Conservation (phyloP, 2,888 invertebrate genomes). For the Microctonus brassicae region DNA sequence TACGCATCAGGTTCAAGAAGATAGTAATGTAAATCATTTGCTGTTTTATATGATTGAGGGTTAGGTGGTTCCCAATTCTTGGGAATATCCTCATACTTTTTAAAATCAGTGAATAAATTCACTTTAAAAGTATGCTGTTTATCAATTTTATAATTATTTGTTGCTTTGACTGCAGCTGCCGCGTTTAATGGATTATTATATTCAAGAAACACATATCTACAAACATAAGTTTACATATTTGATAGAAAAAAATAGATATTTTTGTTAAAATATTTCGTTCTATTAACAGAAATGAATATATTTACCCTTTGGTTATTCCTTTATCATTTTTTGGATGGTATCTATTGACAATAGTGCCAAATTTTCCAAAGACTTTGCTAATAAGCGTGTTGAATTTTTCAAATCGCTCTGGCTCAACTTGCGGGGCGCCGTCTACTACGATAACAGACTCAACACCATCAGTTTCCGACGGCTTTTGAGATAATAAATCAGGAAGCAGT, state of each 20-base stretch:
- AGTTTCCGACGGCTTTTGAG: constrained; percentile 91
- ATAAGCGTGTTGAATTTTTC: constrained; percentile 94
- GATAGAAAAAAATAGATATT: no score
- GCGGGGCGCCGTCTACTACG: constrained; percentile 96
- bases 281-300: constrained; percentile 18
- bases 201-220: constrained; percentile 90
- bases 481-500: constrained; percentile 90
- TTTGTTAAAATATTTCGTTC: no score
- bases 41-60: constrained; percentile 90
- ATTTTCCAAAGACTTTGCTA: constrained; percentile 90
- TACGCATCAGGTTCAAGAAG: constrained; percentile 94
- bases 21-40: constrained; percentile 93
- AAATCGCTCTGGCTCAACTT: constrained; percentile 91
- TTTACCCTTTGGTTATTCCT: constrained; percentile 86
- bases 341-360: constrained; percentile 89
- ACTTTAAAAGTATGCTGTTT: constrained; percentile 95
- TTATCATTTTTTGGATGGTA: constrained; percentile 88
- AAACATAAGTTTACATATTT: constrained; percentile 27
- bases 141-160: constrained; percentile 95
- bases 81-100: constrained; percentile 91
- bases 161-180: constrained; percentile 87
- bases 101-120: constrained; percentile 95
- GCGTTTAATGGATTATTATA: constrained; percentile 88
- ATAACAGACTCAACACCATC: constrained; percentile 97
- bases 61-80: constrained; percentile 94